phyloP scores from a whole-genome alignment of 1,140 invertebrate species.

The Rhizoglyphus robini region DNA sequence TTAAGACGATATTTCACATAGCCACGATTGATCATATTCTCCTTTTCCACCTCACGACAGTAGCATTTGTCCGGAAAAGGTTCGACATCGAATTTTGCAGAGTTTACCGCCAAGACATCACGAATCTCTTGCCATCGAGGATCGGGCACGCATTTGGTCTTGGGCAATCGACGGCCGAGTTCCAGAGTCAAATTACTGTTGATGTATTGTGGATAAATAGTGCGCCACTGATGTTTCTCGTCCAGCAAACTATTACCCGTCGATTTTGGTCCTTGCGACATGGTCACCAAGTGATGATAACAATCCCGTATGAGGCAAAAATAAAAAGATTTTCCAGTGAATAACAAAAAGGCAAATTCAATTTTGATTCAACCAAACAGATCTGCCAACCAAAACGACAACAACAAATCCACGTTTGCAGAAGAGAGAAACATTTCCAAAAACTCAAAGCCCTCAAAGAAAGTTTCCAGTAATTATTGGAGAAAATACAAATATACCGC shows the following conservation, averaged over 20 bases:
- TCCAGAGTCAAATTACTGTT: conserved; percentile 81
- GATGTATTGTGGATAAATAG: conserved; percentile 89
- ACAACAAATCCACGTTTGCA: neutral
- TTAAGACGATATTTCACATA: conserved; percentile 42
- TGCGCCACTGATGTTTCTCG: conserved; percentile 55
- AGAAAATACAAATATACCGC: no score
- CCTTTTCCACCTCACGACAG: conserved; percentile 75
- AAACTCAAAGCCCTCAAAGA: neutral
- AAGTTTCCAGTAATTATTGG: neutral
- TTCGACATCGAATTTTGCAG: conserved; percentile 55
- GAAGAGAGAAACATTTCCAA: neutral
- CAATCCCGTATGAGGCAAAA: neutral
- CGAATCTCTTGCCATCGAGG: conserved; percentile 83
- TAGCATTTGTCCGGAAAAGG: conserved; percentile 86
- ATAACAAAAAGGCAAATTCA: no score
- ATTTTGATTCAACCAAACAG: neutral
- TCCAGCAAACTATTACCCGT: neutral
- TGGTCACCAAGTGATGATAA: neutral
- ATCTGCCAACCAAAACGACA: neutral
- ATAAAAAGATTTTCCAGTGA: no score
- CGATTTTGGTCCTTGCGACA: neutral
- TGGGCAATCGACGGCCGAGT: conserved; percentile 67
- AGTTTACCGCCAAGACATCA: conserved; percentile 64
- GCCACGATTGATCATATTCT: conserved; percentile 58
- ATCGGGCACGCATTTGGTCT: conserved; percentile 78